Conservation (phyloP, 2,797 vertebrate species). For the Moxostoma hubbsi region DNA sequence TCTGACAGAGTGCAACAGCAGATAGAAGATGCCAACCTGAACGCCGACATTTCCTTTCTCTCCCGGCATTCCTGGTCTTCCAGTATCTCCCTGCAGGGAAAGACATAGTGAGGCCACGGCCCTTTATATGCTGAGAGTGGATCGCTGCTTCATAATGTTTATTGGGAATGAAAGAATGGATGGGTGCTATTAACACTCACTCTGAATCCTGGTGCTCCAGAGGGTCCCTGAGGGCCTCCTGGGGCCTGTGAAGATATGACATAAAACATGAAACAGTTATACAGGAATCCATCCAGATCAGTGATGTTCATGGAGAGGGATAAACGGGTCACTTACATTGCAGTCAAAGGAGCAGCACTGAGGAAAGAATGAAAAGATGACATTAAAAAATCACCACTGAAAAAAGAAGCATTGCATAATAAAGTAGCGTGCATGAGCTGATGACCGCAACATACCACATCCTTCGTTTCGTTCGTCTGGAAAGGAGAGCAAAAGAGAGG, state of each 20-base stretch:
- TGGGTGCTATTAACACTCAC: constrained; percentile 69
- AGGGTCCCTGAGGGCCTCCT: constrained; percentile 78
- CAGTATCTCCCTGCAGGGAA: constrained; percentile 85
- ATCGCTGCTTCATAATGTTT: no score
- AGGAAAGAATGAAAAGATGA: constrained; percentile 36
- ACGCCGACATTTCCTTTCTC: constrained; percentile 87
- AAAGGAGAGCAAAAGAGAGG: constrained; percentile 61
- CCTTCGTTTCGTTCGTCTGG: constrained; percentile 89
- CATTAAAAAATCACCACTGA: constrained; percentile 42
- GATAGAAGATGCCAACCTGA: constrained; percentile 73
- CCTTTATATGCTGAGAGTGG: no score
- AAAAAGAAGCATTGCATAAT: no score
- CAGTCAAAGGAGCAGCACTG: constrained; percentile 98
- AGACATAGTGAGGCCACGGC: background rate
- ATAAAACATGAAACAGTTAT: background rate
- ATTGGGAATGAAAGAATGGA: no score
- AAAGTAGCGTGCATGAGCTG: background rate
- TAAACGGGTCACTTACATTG: constrained; percentile 70
- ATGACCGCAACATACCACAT: constrained; percentile 82
- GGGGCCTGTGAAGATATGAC: constrained; percentile 76
- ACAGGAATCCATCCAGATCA: background rate
- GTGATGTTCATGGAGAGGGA: background rate
- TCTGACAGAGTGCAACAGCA: background rate
- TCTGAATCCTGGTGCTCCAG: constrained; percentile 80
- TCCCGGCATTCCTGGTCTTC: constrained; percentile 92